Conservation (phyloP, 1,140 invertebrate genomes). For the Sarcophaga bullata region DNA sequence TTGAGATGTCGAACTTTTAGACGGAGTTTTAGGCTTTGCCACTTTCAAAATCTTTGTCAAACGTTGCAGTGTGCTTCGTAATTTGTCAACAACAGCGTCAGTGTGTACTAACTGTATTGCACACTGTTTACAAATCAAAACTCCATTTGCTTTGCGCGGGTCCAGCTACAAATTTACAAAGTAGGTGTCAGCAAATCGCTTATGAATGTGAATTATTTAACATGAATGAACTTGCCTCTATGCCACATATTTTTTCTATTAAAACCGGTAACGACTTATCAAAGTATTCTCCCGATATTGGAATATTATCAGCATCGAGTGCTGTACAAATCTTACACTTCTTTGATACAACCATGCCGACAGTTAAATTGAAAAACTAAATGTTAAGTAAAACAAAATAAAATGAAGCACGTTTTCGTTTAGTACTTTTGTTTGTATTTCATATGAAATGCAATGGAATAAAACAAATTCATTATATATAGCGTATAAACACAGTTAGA, state of each 20-base stretch:
- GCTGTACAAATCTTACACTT: conserved; percentile 25
- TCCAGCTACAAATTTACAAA: background rate
- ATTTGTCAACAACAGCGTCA: conserved; percentile 18
- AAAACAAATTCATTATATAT: background rate
- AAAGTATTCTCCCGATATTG: conserved; percentile 17
- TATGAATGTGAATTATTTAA: no score
- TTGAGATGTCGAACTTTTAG: background rate
- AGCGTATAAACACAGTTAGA: no score
- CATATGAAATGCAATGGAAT: background rate
- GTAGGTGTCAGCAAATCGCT: background rate
- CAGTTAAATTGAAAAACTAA: background rate
- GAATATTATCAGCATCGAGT: conserved; percentile 21
- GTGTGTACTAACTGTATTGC: conserved; percentile 12
- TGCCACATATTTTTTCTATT: conserved; percentile 21
- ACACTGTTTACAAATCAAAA: conserved; percentile 29
- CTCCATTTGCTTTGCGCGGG: background rate
- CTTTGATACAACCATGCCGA: conserved; percentile 27
- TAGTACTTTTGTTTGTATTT: background rate
- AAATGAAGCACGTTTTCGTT: background rate
- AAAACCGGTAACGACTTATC: background rate
- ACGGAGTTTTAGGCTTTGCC: background rate
- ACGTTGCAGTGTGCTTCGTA: background rate
- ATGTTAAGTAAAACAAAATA: background rate
- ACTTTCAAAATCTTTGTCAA: background rate
- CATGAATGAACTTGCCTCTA: background rate